A percentile compares a stretch with the other conserved stretches of the same genome.
Conservation (phyloP, 53 echinoderm and acorn worm species). For the Holothuria scabra region DNA sequence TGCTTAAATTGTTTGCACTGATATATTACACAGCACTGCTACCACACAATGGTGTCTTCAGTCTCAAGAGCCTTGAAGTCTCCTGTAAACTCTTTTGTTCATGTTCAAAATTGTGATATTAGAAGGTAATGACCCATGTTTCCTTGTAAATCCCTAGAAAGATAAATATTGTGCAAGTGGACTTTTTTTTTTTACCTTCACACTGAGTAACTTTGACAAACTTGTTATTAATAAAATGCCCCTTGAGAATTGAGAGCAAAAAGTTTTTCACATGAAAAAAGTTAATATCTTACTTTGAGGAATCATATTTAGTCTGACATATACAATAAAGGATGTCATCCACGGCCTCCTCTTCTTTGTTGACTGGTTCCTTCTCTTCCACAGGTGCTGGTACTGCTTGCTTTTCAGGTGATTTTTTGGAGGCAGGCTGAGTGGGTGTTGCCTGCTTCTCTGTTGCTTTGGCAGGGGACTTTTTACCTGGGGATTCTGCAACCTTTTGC, state of each 20-base stretch:
- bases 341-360: background rate
- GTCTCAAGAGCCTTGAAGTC: too few species aligned
- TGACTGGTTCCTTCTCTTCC: conserved; percentile 35
- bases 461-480: conserved; percentile 35
- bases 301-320: conserved; percentile 93
- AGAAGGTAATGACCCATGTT: too few species aligned
- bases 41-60: too few species aligned
- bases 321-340: conserved; percentile 76
- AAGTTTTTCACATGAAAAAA: background rate
- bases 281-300: conserved; percentile 64
- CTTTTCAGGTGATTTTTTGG: conserved; percentile 26
- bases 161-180: too few species aligned
- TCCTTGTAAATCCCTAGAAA: too few species aligned
- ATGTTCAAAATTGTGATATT: too few species aligned
- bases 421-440: background rate
- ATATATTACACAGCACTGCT: too few species aligned
- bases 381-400: background rate
- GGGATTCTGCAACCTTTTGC: conserved; percentile 46
- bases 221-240: too few species aligned
- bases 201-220: too few species aligned
- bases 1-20: too few species aligned
- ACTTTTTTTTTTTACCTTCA: too few species aligned
- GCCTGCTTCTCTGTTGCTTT: conserved; percentile 28
- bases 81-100: too few species aligned
- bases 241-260: background rate